phyloP scores from a whole-genome alignment of 2,797 vertebrate species.

The Malurus splendens region DNA sequence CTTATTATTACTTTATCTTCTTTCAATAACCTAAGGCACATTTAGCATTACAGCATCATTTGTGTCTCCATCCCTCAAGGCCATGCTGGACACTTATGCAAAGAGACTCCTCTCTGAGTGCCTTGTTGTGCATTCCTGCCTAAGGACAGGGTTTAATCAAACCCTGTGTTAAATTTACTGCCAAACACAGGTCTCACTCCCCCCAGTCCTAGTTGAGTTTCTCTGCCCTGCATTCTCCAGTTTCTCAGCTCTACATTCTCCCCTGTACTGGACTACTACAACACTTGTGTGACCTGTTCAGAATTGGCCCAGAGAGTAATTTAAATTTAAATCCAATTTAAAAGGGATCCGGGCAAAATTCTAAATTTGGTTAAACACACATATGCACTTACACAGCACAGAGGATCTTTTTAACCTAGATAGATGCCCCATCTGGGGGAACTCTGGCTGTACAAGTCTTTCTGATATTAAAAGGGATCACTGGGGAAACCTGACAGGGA shows the following conservation, averaged over 20 bases:
- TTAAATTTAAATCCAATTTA: background rate
- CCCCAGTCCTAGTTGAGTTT: accelerated
- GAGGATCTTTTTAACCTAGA: background rate
- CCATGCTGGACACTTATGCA: background rate
- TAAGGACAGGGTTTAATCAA: background rate
- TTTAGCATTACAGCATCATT: background rate
- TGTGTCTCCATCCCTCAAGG: background rate
- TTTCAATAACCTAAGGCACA: background rate
- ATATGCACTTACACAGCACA: accelerated
- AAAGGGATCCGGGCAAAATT: background rate
- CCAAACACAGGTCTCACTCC: background rate
- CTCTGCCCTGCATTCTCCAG: background rate
- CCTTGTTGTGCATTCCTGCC: background rate
- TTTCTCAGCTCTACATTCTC: background rate
- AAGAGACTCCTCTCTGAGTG: background rate
- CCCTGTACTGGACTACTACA: background rate
- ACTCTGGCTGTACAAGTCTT: background rate
- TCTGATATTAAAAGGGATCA: background rate
- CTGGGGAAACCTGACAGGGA: background rate
- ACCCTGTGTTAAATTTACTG: accelerated
- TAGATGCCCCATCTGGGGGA: background rate
- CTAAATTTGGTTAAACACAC: background rate
- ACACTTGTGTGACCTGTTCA: background rate
- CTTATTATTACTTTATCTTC: background rate
- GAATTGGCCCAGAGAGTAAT: background rate